Percentiles rank a stretch among this genome's conserved stretches.
phyloP scores from a whole-genome alignment of 1,140 invertebrate species.

The Brachionus koreanus region DNA sequence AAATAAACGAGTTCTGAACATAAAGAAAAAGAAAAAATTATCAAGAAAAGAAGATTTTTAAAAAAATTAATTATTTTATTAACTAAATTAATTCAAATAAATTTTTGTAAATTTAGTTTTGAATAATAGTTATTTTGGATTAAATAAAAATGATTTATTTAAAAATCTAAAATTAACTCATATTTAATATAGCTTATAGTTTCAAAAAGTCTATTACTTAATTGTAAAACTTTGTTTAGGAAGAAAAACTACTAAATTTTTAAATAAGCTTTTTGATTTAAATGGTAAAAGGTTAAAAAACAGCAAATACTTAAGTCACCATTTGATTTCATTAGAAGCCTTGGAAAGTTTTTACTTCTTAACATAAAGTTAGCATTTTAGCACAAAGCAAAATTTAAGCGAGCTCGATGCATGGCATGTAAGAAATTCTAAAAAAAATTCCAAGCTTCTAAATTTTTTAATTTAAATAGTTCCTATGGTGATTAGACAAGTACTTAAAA shows the following conservation, averaged over 20 bases:
- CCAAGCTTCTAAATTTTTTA: neutral
- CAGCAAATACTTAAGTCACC: too few species aligned
- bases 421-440: neutral
- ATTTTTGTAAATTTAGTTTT: conserved; percentile 3
- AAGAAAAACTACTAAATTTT: neutral
- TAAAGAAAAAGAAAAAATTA: too few species aligned
- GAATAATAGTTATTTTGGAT: neutral
- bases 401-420: neutral
- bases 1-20: too few species aligned
- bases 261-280: neutral
- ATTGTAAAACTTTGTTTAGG: neutral
- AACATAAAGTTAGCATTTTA: neutral
- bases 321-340: too few species aligned
- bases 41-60: too few species aligned
- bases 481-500: neutral
- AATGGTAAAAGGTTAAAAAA: too few species aligned
- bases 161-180: neutral
- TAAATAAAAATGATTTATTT: neutral
- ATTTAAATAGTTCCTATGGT: neutral
- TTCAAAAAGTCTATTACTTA: neutral
- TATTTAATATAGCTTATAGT: neutral
- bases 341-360: neutral
- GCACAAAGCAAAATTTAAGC: neutral
- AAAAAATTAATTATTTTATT: neutral
- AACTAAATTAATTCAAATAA: neutral